Conservation (phyloP, 2,888 invertebrate genomes). For the Lamellibrachia satsuma region DNA sequence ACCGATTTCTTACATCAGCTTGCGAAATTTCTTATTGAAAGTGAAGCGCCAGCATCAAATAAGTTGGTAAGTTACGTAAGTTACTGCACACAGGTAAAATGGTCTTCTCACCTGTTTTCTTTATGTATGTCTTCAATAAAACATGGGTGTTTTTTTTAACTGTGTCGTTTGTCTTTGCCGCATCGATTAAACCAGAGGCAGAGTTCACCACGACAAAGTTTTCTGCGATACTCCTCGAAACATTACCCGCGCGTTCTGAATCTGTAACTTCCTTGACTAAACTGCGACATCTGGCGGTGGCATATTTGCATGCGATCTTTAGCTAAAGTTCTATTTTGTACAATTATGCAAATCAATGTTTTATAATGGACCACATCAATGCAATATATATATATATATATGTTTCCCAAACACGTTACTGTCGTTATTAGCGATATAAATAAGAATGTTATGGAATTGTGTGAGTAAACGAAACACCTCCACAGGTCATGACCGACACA, state of each 20-base stretch:
- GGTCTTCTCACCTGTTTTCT: neutral
- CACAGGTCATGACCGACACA: neutral
- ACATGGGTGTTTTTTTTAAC: neutral
- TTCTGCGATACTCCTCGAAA: neutral
- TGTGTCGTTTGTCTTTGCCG: neutral
- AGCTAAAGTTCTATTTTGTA: neutral
- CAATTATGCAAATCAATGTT: neutral
- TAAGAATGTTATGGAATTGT: neutral
- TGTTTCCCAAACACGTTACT: neutral
- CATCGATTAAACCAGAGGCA: neutral
- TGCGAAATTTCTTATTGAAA: too few relatives aligned
- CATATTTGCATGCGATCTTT: neutral
- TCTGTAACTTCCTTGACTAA: neutral
- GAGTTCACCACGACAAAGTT: neutral
- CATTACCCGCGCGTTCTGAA: neutral
- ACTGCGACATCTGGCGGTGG: slow-evolving; percentile 6
- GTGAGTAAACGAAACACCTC: neutral
- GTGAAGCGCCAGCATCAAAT: too few relatives aligned
- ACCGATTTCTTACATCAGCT: too few relatives aligned
- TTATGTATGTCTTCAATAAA: neutral
- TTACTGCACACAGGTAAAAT: neutral
- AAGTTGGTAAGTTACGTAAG: neutral
- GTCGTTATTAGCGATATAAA: neutral
- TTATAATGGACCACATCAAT: neutral
- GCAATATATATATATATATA: neutral